phyloP scores from a whole-genome alignment of 2,888 invertebrate species.

The Agonum fuliginosum region DNA sequence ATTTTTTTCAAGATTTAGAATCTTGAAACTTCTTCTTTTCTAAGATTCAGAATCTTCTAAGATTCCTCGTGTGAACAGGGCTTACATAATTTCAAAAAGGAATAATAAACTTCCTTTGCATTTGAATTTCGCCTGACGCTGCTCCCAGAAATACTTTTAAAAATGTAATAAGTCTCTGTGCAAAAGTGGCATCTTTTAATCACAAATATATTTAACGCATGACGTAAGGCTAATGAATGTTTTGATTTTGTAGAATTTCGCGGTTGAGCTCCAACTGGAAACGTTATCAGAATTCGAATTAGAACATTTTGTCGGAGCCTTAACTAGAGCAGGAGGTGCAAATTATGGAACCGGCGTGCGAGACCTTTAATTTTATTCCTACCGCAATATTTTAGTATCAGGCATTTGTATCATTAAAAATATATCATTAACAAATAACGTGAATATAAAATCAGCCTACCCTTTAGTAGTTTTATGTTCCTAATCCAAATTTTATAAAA shows the following conservation, averaged over 20 bases:
- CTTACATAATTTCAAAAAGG: too few relatives aligned
- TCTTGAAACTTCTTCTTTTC: too few relatives aligned
- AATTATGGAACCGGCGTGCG: conserved; percentile 87
- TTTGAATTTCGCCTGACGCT: too few relatives aligned
- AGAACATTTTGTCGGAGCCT: conserved; percentile 80
- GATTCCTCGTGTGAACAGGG: too few relatives aligned
- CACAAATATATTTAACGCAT: not conserved
- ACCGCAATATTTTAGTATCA: conserved; percentile 18
- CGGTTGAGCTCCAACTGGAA: conserved; percentile 84
- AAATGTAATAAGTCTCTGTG: conserved; percentile 4
- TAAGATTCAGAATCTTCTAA: too few relatives aligned
- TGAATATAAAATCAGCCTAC: conserved; percentile 31
- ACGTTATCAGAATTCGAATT: conserved; percentile 82
- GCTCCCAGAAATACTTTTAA: too few relatives aligned
- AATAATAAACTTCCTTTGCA: too few relatives aligned
- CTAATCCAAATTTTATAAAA: conserved; percentile 41
- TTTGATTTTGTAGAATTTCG: conserved; percentile 80
- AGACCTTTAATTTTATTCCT: conserved; percentile 74
- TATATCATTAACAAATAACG: conserved; percentile 39
- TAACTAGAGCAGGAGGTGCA: conserved; percentile 85
- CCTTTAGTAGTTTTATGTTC: conserved; percentile 46
- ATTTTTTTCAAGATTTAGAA: too few relatives aligned
- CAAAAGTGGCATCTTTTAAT: conserved; percentile 36
- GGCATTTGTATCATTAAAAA: conserved; percentile 32
- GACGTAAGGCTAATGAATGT: not conserved